Conservation (phyloP, 1,140 invertebrate species). For the Bombus soroeensis region DNA sequence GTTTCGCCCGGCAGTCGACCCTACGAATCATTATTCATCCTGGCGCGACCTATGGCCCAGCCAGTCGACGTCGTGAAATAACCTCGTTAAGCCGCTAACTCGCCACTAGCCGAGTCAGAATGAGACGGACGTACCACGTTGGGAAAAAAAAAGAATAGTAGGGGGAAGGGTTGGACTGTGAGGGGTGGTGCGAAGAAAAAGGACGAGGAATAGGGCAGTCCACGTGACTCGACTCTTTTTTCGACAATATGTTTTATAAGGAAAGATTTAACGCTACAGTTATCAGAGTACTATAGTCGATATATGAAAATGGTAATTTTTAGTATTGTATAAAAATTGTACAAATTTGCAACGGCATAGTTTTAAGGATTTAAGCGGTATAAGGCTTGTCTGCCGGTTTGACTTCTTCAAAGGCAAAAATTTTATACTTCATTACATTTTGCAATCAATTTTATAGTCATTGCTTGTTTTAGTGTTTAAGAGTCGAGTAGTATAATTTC, state of each 20-base stretch:
- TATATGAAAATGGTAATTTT: not conserved
- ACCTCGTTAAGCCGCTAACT: constrained; percentile 76
- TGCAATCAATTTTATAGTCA: no score
- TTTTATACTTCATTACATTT: no score
- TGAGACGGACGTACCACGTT: constrained; percentile 26
- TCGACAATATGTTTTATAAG: not conserved
- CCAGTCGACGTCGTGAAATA: constrained; percentile 71
- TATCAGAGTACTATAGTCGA: not conserved
- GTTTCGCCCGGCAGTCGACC: constrained; percentile 57
- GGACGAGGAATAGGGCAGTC: constrained; percentile 8
- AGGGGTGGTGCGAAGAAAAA: constrained; percentile 11
- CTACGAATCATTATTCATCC: constrained; percentile 83
- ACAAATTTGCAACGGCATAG: not conserved
- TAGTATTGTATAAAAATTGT: not conserved
- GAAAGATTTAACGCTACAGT: not conserved
- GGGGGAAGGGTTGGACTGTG: not conserved
- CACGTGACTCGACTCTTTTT: constrained; percentile 59
- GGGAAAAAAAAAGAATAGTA: not conserved
- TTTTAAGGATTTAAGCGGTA: no score
- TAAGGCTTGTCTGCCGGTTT: no score
- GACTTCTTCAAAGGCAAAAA: no score
- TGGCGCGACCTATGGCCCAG: constrained; percentile 71
- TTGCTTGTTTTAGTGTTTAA: no score
- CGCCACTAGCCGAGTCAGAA: constrained; percentile 41
- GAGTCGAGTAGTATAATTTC: no score